Evolutionary conservation across 2,797 vertebrate species (phyloP), one percentile per base, ranked within the genome.

Genomic region (Meriones psammophilus): DNA sequence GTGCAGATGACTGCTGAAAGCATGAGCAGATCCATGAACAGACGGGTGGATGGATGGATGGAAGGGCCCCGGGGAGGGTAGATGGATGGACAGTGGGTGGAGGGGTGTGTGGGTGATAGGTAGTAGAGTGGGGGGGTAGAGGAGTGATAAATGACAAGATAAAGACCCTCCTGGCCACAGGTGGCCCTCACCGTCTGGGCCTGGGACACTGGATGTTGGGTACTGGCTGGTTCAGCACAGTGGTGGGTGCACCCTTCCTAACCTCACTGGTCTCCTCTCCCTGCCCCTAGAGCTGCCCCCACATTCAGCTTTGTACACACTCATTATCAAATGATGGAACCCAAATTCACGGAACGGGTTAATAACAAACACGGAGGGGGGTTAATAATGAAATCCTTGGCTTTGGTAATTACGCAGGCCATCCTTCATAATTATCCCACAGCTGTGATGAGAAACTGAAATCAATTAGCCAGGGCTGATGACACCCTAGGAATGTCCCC

Each of bases 331-430:
- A 98, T 96, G 98, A 97, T 92, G 98, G 98, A 98, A 98, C 98
- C 98, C 98, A 99, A 99, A 99, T 99, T 99, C 99, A 99, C 98
- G 99, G 99, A 99, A 99, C 99, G 98, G 99, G 99, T 99, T 99
- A 99, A 98, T 98, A 99, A 99, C 98, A 98, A 98, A 98, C 98
- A 94, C 98, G 97, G 50, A 10, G 50, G 50, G 46, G 50, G 98
- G 99, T 99, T 99, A 99, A 99, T 99, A 99, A 99, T 99, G 98
- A 99, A 99, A 99, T 98, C 98, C 98, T 98, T 98, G 98, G 98
- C 98, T 98, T 99, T 99, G 99, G 99, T 99, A 99, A 99, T 99
- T 98, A 99, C 77, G 98, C 98, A 99, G 98, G 98, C 98, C 99
- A 99, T 85, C 68, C 68, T 28, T 98, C 98, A 98, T 99, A 99